Evolutionary conservation across 2,797 vertebrate genomes (phyloP).

Genomic region (Erpetoichthys calabaricus): DNA sequence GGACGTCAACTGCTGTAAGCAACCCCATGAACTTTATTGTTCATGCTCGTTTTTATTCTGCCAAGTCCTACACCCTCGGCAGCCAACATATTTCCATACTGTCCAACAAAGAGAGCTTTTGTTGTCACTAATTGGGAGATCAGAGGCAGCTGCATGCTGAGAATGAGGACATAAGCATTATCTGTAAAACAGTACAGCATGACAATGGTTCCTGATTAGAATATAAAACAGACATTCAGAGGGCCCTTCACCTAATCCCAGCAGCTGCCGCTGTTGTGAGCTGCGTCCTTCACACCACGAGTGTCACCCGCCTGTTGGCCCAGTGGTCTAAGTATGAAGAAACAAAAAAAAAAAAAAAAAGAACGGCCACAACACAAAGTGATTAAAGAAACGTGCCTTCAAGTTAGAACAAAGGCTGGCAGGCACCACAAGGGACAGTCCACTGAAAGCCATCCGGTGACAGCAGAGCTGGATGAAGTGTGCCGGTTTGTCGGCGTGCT

Average conservation of each 20-base stretch:
- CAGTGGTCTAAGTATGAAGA: background rate
- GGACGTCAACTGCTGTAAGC: conserved; percentile 10
- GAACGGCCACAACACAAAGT: background rate
- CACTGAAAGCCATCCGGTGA: too few relatives aligned
- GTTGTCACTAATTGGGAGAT: conserved; percentile 23
- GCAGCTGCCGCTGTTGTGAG: conserved; percentile 28
- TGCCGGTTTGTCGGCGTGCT: too few relatives aligned
- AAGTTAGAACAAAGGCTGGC: too few relatives aligned
- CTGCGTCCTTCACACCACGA: background rate
- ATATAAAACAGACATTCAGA: conserved; percentile 20
- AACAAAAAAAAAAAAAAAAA: background rate
- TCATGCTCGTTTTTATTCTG: conserved; percentile 20
- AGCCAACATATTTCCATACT: conserved; percentile 27
- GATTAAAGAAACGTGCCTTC: background rate
- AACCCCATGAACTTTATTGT: conserved; percentile 16
- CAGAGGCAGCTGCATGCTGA: conserved; percentile 34
- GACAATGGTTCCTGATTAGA: conserved; percentile 28
- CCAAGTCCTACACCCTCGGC: conserved; percentile 27
- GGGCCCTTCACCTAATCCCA: conserved; percentile 22
- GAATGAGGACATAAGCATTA: conserved; percentile 23
- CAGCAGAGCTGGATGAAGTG: too few relatives aligned
- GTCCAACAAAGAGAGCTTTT: conserved; percentile 35
- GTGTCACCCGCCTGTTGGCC: background rate
- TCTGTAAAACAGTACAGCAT: conserved; percentile 18
- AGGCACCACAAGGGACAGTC: too few relatives aligned